Conservation (phyloP, 2,797 vertebrate genomes). For the Diglossa cyanea region DNA sequence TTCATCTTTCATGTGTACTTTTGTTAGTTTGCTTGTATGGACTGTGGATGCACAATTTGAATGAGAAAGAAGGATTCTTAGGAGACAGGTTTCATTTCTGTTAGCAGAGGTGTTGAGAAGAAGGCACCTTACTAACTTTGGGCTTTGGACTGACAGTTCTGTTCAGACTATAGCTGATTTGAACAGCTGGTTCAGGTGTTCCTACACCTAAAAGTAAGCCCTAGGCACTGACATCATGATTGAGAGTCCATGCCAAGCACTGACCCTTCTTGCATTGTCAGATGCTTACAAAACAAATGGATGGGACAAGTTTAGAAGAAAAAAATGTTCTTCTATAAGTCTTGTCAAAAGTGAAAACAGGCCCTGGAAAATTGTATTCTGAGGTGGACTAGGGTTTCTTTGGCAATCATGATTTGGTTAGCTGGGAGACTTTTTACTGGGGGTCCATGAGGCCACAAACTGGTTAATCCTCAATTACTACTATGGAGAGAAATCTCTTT, state of each 20-base stretch:
- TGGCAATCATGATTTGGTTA: background rate
- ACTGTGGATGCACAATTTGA: background rate
- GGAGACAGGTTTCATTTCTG: background rate
- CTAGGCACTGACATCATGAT: background rate
- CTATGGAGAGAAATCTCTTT: background rate
- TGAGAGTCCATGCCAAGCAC: background rate
- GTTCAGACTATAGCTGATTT: background rate
- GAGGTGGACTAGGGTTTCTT: background rate
- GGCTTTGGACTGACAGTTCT: background rate
- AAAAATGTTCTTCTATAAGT: background rate
- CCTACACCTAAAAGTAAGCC: background rate
- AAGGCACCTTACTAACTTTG: background rate
- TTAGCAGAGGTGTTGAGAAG: background rate
- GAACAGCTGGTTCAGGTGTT: background rate
- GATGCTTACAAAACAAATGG: background rate
- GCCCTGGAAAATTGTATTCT: fast-evolving
- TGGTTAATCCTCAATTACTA: background rate
- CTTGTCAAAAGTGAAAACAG: background rate
- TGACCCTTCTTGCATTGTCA: background rate
- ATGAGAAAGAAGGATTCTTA: background rate
- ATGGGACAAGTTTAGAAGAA: background rate
- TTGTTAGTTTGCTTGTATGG: background rate
- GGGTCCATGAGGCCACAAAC: fast-evolving
- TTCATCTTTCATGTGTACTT: background rate
- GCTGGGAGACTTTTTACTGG: background rate